These are phyloP conservation scores for Nephotettix cincticeps DNA, from an alignment of 1,140 invertebrate species.

Conservation along the genomic window DNA sequence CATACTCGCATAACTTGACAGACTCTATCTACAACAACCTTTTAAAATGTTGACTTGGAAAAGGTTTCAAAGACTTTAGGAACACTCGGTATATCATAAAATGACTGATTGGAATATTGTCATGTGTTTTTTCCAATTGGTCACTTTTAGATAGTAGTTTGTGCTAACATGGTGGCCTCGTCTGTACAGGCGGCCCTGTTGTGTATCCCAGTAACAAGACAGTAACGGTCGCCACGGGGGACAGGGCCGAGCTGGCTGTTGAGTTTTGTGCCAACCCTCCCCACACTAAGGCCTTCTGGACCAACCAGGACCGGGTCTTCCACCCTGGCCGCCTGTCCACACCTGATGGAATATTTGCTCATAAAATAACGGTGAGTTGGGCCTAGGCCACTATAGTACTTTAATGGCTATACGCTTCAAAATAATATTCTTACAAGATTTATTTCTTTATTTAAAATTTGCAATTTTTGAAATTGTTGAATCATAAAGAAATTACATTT, in stretches of 20 bases:
- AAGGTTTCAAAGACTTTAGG: too few species aligned
- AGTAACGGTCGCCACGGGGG: slow-evolving; percentile 55
- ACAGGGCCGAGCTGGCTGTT: slow-evolving; percentile 52
- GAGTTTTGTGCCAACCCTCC: slow-evolving; percentile 60
- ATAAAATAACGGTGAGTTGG: slow-evolving; percentile 54
- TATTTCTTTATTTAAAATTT: neutral
- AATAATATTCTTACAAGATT: too few species aligned
- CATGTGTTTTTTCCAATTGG: too few species aligned
- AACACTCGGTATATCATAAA: too few species aligned
- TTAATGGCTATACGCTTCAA: too few species aligned
- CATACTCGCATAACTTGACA: too few species aligned
- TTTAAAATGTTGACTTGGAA: too few species aligned
- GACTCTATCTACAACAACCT: too few species aligned
- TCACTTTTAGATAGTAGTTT: too few species aligned
- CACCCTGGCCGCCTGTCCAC: slow-evolving; percentile 52
- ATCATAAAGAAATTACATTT: too few species aligned
- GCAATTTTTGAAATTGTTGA: neutral
- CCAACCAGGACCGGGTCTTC: slow-evolving; percentile 54
- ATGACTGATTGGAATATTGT: too few species aligned
- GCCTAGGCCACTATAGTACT: neutral
- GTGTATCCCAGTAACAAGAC: slow-evolving; percentile 55
- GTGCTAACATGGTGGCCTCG: too few species aligned
- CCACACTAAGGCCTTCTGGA: slow-evolving; percentile 56
- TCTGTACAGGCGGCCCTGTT: slow-evolving; percentile 59
- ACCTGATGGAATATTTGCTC: slow-evolving; percentile 52